These are phyloP conservation scores for Carollia perspicillata DNA, from an alignment of 2,113 vertebrate genomes.

Conservation along the genomic window DNA sequence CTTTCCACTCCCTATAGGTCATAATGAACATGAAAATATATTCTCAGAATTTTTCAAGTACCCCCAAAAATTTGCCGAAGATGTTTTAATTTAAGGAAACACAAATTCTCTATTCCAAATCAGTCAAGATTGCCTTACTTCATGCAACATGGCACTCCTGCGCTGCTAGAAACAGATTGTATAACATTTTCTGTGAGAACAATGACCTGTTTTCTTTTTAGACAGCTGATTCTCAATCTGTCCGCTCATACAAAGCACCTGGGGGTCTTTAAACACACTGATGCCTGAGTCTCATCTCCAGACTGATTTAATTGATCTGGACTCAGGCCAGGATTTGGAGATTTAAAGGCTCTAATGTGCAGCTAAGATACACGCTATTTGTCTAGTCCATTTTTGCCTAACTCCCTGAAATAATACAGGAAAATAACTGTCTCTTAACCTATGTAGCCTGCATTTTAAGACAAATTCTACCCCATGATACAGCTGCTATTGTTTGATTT, in stretches of 20 bases:
- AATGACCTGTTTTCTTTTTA: constrained; percentile 21
- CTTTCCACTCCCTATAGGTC: background rate
- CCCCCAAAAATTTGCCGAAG: background rate
- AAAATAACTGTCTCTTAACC: background rate
- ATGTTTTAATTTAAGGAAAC: background rate
- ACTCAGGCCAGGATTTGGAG: background rate
- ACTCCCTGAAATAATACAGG: background rate
- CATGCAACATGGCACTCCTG: background rate
- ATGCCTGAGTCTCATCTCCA: background rate
- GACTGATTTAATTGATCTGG: background rate
- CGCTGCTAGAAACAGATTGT: background rate
- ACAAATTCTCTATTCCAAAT: background rate
- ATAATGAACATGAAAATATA: background rate
- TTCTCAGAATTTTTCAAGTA: background rate
- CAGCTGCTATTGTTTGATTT: constrained; percentile 40
- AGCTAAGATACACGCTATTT: background rate
- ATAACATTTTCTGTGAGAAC: background rate
- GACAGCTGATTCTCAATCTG: background rate
- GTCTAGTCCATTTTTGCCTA: background rate
- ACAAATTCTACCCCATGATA: background rate
- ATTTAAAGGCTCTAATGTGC: background rate
- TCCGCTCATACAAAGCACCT: background rate
- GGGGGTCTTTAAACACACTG: background rate
- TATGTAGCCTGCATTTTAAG: background rate
- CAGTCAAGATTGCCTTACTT: background rate